These are phyloP conservation scores for Phylloscopus trochiloides DNA, from an alignment of 2,113 vertebrate genomes.

Conservation along the genomic window DNA sequence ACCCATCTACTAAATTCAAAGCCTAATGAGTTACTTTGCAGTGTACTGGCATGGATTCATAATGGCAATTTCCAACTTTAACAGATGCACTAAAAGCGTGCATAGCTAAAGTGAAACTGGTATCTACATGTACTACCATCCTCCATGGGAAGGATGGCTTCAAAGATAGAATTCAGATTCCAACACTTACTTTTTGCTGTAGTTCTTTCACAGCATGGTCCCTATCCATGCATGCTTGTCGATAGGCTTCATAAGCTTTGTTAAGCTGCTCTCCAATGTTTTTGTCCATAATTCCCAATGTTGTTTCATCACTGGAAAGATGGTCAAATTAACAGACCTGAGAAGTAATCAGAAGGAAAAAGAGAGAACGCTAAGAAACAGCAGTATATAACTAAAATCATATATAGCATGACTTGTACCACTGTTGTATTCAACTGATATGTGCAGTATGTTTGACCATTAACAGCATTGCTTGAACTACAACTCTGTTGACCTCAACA, in stretches of 20 bases:
- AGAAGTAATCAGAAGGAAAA: constrained; percentile 56
- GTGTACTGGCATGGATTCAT: constrained; percentile 9
- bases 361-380: not conserved
- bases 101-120: not conserved
- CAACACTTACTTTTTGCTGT: constrained; percentile 83
- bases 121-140: not conserved
- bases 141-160: not conserved
- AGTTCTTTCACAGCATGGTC: constrained; percentile 86
- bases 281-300: constrained; percentile 90
- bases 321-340: constrained; percentile 58
- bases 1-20: not conserved
- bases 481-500: not conserved
- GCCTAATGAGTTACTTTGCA: not conserved
- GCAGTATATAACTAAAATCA: not conserved
- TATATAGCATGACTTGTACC: not conserved
- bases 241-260: constrained; percentile 96
- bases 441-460: not conserved
- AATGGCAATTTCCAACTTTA: not conserved
- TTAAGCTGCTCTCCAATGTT: constrained; percentile 96
- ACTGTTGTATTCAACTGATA: not conserved
- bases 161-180: not conserved
- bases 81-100: not conserved
- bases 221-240: constrained; percentile 93
- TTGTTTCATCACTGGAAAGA: constrained; percentile 88
- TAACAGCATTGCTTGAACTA: not conserved